A percentile compares a stretch with the other conserved stretches of the same genome.
phyloP scores from a whole-genome alignment of 2,888 invertebrate genomes.

The Portevinia maculata region DNA sequence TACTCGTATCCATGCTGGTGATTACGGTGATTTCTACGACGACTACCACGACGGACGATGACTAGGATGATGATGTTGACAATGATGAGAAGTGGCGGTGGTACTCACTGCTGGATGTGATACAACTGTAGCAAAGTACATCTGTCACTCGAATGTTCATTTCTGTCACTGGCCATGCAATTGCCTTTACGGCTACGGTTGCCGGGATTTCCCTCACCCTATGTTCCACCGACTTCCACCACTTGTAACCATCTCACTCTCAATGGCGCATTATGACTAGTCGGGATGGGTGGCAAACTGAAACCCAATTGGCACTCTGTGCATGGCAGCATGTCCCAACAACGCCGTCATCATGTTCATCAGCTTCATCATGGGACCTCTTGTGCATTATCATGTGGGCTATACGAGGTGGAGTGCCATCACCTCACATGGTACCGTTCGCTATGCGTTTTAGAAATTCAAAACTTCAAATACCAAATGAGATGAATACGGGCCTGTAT shows the following conservation, averaged over 20 bases:
- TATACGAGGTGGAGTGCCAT: conserved; percentile 5
- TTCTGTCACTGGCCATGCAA: conserved; percentile 72
- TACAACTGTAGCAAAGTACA: conserved; percentile 69
- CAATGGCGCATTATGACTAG: conserved; percentile 47
- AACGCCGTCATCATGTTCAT: conserved; percentile 59
- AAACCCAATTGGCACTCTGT: conserved; percentile 69
- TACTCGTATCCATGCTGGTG: conserved; percentile 43
- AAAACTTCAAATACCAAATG: conserved; percentile 72
- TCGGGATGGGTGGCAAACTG: conserved; percentile 52
- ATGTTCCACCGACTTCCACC: conserved; percentile 22
- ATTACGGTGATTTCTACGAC: conserved; percentile 31
- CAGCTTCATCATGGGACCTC: conserved; percentile 63
- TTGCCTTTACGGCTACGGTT: conserved; percentile 70
- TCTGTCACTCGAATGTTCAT: conserved; percentile 74
- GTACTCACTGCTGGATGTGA: conserved; percentile 63
- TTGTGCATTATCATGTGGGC: conserved; percentile 63
- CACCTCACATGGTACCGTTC: conserved; percentile 6
- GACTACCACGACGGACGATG: conserved; percentile 20
- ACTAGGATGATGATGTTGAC: conserved; percentile 43
- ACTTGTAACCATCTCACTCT: conserved; percentile 36
- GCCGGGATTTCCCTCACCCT: conserved; percentile 46
- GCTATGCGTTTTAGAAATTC: conserved; percentile 38
- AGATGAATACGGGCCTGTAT: conserved; percentile 51
- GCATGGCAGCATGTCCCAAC: conserved; percentile 68
- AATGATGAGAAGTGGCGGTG: conserved; percentile 59